Evolutionary conservation across 2,888 invertebrate genomes (phyloP).

Genomic region (Nezara viridula): DNA sequence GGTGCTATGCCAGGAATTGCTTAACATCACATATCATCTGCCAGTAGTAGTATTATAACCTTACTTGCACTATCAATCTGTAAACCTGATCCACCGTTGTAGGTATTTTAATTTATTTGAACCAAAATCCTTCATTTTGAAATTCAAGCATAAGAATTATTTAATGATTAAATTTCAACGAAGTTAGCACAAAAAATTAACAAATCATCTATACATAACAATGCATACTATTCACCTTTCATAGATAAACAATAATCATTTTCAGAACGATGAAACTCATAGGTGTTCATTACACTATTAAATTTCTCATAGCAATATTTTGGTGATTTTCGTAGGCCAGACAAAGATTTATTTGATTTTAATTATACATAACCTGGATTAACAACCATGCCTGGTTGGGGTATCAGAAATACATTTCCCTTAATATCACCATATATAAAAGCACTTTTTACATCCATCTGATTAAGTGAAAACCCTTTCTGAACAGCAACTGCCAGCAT

Average conservation of each 20-base stretch:
- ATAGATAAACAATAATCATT: slow-evolving; percentile 31
- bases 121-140: slow-evolving; percentile 21
- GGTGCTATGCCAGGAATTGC: no score
- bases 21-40: no score
- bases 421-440: slow-evolving; percentile 59
- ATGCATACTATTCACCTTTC: not conserved
- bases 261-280: slow-evolving; percentile 14
- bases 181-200: not conserved
- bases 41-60: not conserved
- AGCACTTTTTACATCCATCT: no score
- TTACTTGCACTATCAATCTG: not conserved
- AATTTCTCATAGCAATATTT: slow-evolving; percentile 27
- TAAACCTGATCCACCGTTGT: no score
- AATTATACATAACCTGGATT: slow-evolving; percentile 29
- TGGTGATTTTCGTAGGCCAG: not conserved
- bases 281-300: not conserved
- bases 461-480: no score
- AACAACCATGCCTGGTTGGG: not conserved
- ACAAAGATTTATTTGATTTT: not conserved
- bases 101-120: slow-evolving; percentile 39
- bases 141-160: not conserved
- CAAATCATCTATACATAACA: not conserved
- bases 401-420: no score
- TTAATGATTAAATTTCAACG: not conserved
- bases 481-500: no score